phyloP scores from a whole-genome alignment of 2,888 invertebrate genomes.

The Lithosia quadra region DNA sequence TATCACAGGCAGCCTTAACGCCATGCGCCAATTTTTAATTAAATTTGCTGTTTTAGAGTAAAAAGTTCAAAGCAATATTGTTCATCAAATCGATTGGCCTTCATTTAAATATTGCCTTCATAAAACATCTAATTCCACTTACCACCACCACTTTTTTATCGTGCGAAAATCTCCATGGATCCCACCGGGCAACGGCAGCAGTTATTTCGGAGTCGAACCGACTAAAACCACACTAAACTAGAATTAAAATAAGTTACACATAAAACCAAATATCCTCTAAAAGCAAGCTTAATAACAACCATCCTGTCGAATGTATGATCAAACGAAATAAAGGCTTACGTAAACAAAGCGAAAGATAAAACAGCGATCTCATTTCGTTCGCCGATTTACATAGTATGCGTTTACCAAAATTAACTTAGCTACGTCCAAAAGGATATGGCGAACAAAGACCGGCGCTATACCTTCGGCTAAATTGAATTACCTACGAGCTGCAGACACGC shows the following conservation, averaged over 20 bases:
- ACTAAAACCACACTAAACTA: neutral
- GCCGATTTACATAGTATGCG: conserved; percentile 39
- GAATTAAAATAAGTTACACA: neutral
- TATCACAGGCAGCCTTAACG: neutral
- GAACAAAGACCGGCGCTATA: conserved; percentile 40
- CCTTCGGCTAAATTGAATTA: conserved; percentile 47
- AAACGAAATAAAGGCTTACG: conserved; percentile 18
- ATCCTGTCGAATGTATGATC: conserved; percentile 10
- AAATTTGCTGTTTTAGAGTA: neutral
- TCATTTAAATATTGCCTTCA: neutral
- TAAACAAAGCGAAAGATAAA: conserved; percentile 32
- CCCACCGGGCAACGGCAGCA: too few species aligned
- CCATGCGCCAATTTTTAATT: neutral
- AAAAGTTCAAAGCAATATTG: neutral
- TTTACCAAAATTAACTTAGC: conserved; percentile 53
- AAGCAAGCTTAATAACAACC: conserved; percentile 4
- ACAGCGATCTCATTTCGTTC: conserved; percentile 29
- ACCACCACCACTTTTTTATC: too few species aligned
- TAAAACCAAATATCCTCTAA: neutral
- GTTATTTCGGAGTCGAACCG: too few species aligned
- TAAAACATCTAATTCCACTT: neutral
- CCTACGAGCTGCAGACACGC: conserved; percentile 34
- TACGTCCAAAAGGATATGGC: conserved; percentile 46
- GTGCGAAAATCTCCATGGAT: too few species aligned
- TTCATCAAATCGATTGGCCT: neutral